Percentiles rank a stretch among this genome's conserved stretches.
These are phyloP conservation scores for Caenorhabditis auriculariae DNA, from an alignment of 2,888 invertebrate genomes.

Conservation along the genomic window DNA sequence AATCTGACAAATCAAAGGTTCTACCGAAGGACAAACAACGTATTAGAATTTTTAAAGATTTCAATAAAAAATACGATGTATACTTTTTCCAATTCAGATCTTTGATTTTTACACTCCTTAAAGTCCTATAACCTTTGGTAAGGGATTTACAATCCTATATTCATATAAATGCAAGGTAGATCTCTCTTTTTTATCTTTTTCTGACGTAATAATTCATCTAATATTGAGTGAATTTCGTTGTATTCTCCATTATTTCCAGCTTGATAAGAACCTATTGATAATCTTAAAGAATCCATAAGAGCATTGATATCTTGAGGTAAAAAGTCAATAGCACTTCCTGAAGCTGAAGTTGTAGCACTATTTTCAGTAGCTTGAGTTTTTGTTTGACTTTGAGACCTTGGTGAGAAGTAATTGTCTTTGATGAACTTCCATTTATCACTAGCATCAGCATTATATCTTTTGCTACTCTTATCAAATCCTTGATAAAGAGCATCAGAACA, in stretches of 20 bases:
- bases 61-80: conserved; percentile 13
- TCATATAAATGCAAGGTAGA: conserved; percentile 18
- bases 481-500: too few relatives aligned
- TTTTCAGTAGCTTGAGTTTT: background rate
- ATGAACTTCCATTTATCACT: too few relatives aligned
- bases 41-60: conserved; percentile 11
- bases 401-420: too few relatives aligned
- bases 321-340: conserved; percentile 7
- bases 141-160: conserved; percentile 18
- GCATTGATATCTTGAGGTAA: conserved; percentile 8
- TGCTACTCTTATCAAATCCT: too few relatives aligned
- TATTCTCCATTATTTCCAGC: too few relatives aligned
- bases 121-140: conserved; percentile 16
- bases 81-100: conserved; percentile 18
- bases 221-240: conserved; percentile 26
- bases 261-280: too few relatives aligned
- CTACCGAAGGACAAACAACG: conserved; percentile 6
- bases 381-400: too few relatives aligned
- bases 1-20: conserved; percentile 15
- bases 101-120: too few relatives aligned
- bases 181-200: conserved; percentile 23
- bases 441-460: too few relatives aligned
- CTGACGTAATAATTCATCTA: conserved; percentile 22
- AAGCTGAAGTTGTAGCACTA: conserved; percentile 1
- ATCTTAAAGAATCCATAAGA: too few relatives aligned